phyloP scores from a whole-genome alignment of 2,888 invertebrate genomes.

The Drosophila imparisetae region DNA sequence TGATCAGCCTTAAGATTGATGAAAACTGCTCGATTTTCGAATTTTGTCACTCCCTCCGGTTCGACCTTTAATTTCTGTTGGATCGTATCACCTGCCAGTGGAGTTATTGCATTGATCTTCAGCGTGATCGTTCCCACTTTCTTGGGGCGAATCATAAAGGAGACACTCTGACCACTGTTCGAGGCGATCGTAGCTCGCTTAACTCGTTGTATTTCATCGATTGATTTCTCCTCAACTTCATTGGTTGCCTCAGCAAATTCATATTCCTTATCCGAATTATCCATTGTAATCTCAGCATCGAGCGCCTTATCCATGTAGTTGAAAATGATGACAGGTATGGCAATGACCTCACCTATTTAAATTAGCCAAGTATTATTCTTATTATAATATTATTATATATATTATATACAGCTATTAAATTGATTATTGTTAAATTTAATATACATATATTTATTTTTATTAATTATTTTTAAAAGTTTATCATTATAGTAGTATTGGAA shows the following conservation, averaged over 20 bases:
- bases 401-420: not conserved
- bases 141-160: constrained; percentile 92
- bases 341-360: constrained; percentile 92
- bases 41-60: constrained; percentile 92
- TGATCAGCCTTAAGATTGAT: constrained; percentile 87
- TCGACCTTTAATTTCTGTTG: constrained; percentile 90
- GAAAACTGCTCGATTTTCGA: constrained; percentile 90
- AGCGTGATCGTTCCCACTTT: constrained; percentile 90
- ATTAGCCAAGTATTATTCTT: not conserved
- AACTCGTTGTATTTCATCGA: constrained; percentile 83
- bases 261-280: constrained; percentile 91
- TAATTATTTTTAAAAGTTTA: not conserved
- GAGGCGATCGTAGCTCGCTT: constrained; percentile 87
- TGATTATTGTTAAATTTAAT: not conserved
- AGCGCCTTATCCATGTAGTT: constrained; percentile 93
- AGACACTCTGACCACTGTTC: constrained; percentile 91
- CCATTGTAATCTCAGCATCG: constrained; percentile 92
- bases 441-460: not conserved
- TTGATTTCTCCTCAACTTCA: constrained; percentile 89
- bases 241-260: constrained; percentile 93
- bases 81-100: constrained; percentile 92
- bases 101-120: constrained; percentile 90
- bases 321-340: constrained; percentile 94
- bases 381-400: not conserved
- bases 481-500: not conserved